Conservation (phyloP, 2,888 invertebrate species). For the Drosophila multiciliata region DNA sequence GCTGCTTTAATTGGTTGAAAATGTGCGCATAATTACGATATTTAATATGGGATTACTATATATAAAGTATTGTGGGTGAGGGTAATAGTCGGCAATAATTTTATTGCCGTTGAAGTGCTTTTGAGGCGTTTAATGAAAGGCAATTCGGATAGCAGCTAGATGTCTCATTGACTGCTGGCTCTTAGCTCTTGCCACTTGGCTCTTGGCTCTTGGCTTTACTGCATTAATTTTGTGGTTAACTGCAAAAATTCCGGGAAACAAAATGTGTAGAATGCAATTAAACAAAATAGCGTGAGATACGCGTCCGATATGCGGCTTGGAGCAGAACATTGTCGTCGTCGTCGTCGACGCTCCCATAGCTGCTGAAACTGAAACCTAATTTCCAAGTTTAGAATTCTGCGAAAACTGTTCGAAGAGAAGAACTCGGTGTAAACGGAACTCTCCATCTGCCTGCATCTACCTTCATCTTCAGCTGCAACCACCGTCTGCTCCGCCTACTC, state of each 20-base stretch:
- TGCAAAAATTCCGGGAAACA: constrained; percentile 71
- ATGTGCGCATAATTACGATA: constrained; percentile 71
- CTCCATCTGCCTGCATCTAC: constrained; percentile 29
- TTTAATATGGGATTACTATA: constrained; percentile 4
- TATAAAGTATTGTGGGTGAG: constrained; percentile 31
- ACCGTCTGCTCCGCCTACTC: constrained; percentile 9
- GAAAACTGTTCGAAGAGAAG: constrained; percentile 59
- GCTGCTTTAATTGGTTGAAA: constrained; percentile 66
- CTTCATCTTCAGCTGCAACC: constrained; percentile 20
- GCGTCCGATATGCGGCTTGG: constrained; percentile 66
- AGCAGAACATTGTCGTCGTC: constrained; percentile 68
- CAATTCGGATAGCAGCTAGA: constrained; percentile 11
- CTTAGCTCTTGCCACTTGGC: not conserved
- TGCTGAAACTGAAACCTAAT: constrained; percentile 72
- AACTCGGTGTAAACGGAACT: constrained; percentile 2
- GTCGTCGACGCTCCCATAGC: constrained; percentile 36
- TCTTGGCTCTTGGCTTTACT: constrained; percentile 20
- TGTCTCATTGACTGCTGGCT: constrained; percentile 1
- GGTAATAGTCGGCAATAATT: constrained; percentile 49
- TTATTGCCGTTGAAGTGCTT: constrained; percentile 44
- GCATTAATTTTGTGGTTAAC: constrained; percentile 77
- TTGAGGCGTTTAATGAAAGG: constrained; percentile 52
- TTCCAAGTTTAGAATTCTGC: constrained; percentile 80
- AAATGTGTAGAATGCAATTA: constrained; percentile 78
- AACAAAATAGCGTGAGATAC: constrained; percentile 81